phyloP scores from a whole-genome alignment of 2,113 vertebrate species.

The Terrapene triunguis region DNA sequence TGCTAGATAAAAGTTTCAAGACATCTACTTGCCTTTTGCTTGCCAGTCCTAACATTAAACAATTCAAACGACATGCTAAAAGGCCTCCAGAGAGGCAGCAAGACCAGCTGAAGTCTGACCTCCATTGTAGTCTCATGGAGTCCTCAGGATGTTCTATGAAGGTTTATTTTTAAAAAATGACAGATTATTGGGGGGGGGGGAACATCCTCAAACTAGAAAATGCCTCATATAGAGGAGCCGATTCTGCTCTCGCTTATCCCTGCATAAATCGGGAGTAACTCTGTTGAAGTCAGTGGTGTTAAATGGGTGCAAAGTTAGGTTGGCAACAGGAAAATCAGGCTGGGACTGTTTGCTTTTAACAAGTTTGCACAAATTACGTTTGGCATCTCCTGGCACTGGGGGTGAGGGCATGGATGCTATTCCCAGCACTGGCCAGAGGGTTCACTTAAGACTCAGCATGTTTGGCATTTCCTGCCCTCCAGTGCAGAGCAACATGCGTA shows the following conservation, averaged over 20 bases:
- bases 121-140: no score
- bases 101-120: no score
- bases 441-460: neutral
- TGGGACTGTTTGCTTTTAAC: neutral
- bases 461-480: neutral
- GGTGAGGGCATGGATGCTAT: neutral
- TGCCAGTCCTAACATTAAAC: no score
- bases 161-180: no score
- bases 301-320: neutral
- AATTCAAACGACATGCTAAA: no score
- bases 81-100: no score
- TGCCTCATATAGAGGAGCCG: slow-evolving; percentile 47
- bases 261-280: slow-evolving; percentile 36
- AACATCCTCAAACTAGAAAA: slow-evolving; percentile 45
- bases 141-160: no score
- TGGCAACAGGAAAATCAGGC: neutral
- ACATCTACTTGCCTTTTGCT: no score
- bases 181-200: neutral
- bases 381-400: neutral
- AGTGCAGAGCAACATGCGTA: neutral
- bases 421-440: neutral
- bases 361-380: neutral
- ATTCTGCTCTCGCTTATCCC: slow-evolving; percentile 44
- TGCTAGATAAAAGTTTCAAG: no score
- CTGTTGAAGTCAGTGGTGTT: slow-evolving; percentile 1